Percentiles rank a stretch among this genome's conserved stretches.
These are phyloP conservation scores for Ferdinandea cuprea DNA, from an alignment of 2,888 invertebrate species.

Conservation along the genomic window DNA sequence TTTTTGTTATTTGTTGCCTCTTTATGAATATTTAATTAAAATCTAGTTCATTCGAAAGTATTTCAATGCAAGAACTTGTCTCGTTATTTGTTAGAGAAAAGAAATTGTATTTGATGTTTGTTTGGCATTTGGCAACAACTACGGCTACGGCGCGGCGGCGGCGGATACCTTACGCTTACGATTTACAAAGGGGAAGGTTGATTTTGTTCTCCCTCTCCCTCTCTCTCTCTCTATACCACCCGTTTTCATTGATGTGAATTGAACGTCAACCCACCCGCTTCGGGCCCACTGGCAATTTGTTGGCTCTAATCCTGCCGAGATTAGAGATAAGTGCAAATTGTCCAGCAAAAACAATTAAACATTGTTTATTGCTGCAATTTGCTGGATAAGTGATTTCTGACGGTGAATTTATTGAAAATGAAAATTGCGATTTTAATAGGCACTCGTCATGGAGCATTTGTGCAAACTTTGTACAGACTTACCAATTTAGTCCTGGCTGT, in stretches of 20 bases:
- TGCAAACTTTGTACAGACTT: background rate
- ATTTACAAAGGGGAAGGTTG: background rate
- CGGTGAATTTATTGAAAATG: constrained; percentile 48
- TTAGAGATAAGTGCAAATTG: constrained; percentile 59
- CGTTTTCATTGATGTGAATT: constrained; percentile 54
- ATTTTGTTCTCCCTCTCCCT: background rate
- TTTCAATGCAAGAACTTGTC: constrained; percentile 63
- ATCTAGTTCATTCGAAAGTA: constrained; percentile 66
- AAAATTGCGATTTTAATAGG: background rate
- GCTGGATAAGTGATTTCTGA: constrained; percentile 59
- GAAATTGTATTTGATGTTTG: constrained; percentile 27
- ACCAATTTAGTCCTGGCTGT: too few species aligned
- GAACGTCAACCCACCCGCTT: background rate
- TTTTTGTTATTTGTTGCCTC: constrained; percentile 16
- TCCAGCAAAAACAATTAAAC: constrained; percentile 64
- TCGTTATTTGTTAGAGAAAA: constrained; percentile 50
- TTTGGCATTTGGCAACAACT: constrained; percentile 44
- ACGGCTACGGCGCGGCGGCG: too few species aligned
- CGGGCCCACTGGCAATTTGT: constrained; percentile 32
- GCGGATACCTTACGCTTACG: too few species aligned
- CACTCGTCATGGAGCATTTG: background rate
- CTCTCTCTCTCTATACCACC: too few species aligned
- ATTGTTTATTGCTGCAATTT: constrained; percentile 62
- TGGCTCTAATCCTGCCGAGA: constrained; percentile 59
- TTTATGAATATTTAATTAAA: constrained; percentile 67